These are phyloP conservation scores for Electrophaes corylata DNA, from an alignment of 2,888 invertebrate species.

Conservation along the genomic window DNA sequence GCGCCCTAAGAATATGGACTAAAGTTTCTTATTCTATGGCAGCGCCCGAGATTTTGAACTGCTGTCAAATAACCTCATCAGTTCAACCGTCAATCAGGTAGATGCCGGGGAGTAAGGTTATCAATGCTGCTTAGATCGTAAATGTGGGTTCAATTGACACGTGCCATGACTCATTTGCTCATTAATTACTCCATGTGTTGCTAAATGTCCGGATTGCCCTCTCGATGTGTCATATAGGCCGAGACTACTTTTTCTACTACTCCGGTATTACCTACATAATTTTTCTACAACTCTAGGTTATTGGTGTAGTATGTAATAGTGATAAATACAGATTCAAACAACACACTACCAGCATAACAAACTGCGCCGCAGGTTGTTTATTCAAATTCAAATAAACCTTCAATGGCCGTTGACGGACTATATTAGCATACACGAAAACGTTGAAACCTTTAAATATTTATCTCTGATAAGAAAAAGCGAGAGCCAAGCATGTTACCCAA, in stretches of 20 bases:
- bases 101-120: neutral
- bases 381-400: conserved; percentile 12
- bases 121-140: conserved; percentile 12
- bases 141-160: conserved; percentile 65
- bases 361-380: neutral
- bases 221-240: conserved; percentile 28
- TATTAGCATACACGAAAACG: conserved; percentile 10
- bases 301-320: neutral
- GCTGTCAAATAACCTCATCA: neutral
- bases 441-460: conserved; percentile 18
- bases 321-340: neutral
- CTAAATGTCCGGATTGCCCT: conserved; percentile 28
- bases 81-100: neutral
- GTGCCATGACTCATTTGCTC: conserved; percentile 63
- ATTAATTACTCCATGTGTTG: conserved; percentile 65
- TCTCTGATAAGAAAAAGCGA: conserved; percentile 33
- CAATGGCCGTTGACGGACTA: conserved; percentile 1
- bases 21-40: no score
- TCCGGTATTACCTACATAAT: conserved; percentile 12
- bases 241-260: conserved; percentile 16
- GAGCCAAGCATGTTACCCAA: conserved; percentile 50
- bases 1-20: no score
- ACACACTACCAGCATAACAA: neutral
- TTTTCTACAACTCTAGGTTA: neutral
- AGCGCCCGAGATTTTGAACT: neutral